Base-by-base conservation (phyloP, 2,888 invertebrate species). In the Andrena haemorrhoa region DNA sequence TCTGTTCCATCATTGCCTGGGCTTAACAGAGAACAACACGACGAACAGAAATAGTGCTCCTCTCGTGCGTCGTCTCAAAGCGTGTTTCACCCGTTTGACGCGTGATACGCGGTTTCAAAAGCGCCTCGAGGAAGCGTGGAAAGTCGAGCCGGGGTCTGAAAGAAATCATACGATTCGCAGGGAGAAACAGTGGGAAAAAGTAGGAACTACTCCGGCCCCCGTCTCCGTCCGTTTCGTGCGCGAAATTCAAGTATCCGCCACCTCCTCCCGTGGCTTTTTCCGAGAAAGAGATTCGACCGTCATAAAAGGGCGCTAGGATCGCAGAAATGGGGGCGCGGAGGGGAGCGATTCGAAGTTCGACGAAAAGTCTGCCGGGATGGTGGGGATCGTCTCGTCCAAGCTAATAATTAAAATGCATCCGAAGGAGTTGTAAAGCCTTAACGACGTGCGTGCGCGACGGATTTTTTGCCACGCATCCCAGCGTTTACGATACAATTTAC, bases 321-420 rank as follows among this genome's bases (percentile, higher is more conserved):
- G 23, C 41, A 7, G 35, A 5, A 2, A 20, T 33, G 2, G 60
- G 12, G 29, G 8, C 2, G 26, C 7, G 29, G 3, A 7, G 16
- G 7, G 31, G 29, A n/a, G 7, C 3, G 60, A 20, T 16, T n/a
- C n/a, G 73, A 35, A 29, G 20, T 20, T 35, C 12, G 65, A 35
- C 12, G 65, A 41, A 20, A 56, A 20, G 10, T 16, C 10, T 49
- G 12, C 3, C 2, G 41, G 7, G 12, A 51, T 68, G 63, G 65
- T 51, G 74, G 35, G 26, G 16, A 47, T 12, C 31, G 63, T 77
- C 81, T 65, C 79, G 80, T 83, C 83, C 84, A 88, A 87, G 82
- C 85, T 85, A 88, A 91, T 91, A 91, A 92, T 91, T 91, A 91
- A 91, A 92, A 92, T 90, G 88, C 91, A 91, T 92, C 90, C 89